Percentiles rank a stretch among this genome's conserved stretches.
These are phyloP conservation scores for Chaetogeoica ovagalla DNA, from an alignment of 2,888 invertebrate species.

Conservation along the genomic window DNA sequence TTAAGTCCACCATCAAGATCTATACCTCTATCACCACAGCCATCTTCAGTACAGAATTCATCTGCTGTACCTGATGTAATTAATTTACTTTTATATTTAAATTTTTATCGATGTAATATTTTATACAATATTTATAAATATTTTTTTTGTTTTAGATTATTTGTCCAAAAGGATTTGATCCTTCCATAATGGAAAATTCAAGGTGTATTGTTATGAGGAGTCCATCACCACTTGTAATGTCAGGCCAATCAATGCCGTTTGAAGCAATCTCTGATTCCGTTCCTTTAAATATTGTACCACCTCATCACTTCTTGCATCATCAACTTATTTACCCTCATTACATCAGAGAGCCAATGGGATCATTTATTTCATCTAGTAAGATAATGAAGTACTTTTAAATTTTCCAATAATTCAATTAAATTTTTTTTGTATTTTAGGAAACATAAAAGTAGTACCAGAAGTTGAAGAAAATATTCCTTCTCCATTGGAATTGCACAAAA, in stretches of 20 bases:
- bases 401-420: neutral
- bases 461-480: constrained; percentile 38
- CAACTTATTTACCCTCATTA: constrained; percentile 61
- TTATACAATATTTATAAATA: neutral
- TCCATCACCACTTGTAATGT: constrained; percentile 39
- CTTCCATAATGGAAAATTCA: constrained; percentile 46
- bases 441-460: constrained; percentile 25
- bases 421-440: neutral
- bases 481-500: constrained; percentile 45
- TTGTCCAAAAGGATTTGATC: constrained; percentile 50
- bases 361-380: constrained; percentile 43
- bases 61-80: constrained; percentile 39
- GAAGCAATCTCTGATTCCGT: constrained; percentile 26
- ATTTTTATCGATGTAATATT: neutral
- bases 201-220: constrained; percentile 50
- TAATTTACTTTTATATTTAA: neutral
- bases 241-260: constrained; percentile 33
- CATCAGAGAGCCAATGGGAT: constrained; percentile 32
- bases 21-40: constrained; percentile 30
- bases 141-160: constrained; percentile 38
- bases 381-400: constrained; percentile 11
- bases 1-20: constrained; percentile 39
- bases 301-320: constrained; percentile 64
- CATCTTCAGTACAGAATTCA: constrained; percentile 19
- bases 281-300: constrained; percentile 35